These are phyloP conservation scores for Stictocephala bisonia DNA, from an alignment of 2,888 invertebrate genomes.

Conservation along the genomic window DNA sequence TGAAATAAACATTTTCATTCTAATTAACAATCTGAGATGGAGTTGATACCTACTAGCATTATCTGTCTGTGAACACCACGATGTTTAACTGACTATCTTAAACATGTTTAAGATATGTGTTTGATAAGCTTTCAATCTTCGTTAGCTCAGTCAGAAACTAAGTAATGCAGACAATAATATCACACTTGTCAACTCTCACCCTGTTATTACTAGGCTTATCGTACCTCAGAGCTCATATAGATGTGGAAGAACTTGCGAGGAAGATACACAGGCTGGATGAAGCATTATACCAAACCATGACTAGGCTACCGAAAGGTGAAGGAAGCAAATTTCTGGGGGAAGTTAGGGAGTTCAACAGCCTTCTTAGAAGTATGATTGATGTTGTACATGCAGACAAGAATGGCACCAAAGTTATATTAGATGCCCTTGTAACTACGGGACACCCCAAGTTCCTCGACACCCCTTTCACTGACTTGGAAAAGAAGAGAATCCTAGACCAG, in stretches of 20 bases:
- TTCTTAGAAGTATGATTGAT: not conserved
- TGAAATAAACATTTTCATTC: no score
- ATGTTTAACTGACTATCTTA: no score
- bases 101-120: no score
- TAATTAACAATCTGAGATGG: no score
- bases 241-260: not conserved
- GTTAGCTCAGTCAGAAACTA: no score
- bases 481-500: slow-evolving; percentile 3
- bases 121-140: no score
- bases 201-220: no score
- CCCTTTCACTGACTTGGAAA: not conserved
- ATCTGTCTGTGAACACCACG: no score
- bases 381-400: not conserved
- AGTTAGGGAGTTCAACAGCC: not conserved
- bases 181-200: no score
- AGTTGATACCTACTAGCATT: no score
- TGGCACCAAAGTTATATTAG: not conserved
- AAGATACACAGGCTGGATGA: slow-evolving; percentile 5
- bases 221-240: no score
- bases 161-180: no score
- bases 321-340: not conserved
- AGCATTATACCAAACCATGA: not conserved
- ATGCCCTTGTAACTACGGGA: not conserved
- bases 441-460: not conserved
- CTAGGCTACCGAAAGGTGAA: not conserved